Base-by-base conservation (phyloP, 1,140 invertebrate species). In the Mactra quadrangularis region DNA sequence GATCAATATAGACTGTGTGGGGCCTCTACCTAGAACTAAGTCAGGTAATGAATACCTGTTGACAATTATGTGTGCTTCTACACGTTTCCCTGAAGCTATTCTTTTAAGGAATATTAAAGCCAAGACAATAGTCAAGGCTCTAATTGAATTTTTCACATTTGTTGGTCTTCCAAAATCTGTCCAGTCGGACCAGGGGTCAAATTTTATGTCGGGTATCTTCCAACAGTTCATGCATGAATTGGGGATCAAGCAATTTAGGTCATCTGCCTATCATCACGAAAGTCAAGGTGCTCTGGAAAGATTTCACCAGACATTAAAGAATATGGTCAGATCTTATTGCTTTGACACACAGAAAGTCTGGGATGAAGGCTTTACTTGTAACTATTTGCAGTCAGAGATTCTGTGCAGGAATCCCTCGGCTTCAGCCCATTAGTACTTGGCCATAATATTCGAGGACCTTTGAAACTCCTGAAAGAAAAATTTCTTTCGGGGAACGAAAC, bases 331-430 rank as follows among this genome's bases (percentile, higher is more conserved):
- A 27, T 29, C 60, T n/a, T n/a, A n/a, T n/a, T 82, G 77, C 72
- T 64, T 86, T 68, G 72, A 82, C 4, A 74, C 55, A 66, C n/a
- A 72, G 19, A 83, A 66, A 38, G 85, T 85, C 11, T 85, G 59
- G 75, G 75, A 85, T 47, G 72, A 88, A 33, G 83, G 74, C 6
- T 84, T 45, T 74, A 55, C 31, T 83, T 84, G 6, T n/a, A n/a
- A n/a, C n/a, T n/a, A n/a, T 88, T 87, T 75, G 85, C 77, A 27
- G 83, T 31, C 11, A 74, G 78, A 45, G 84, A 86, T 4, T 22
- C 70, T 57, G 76, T 81, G 3, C 86, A 86, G 38, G 81, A 87
- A 60, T 75, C 53, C 25, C 41, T 86, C 22, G 83, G n/a, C n/a
- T n/a, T n/a, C n/a, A 86, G 74, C 59, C 85, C 81, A 22, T 86